Evolutionary conservation across 2,113 vertebrate species (phyloP), one percentile per base, ranked within the genome.

Genomic region (Chlamydotis undulata): DNA sequence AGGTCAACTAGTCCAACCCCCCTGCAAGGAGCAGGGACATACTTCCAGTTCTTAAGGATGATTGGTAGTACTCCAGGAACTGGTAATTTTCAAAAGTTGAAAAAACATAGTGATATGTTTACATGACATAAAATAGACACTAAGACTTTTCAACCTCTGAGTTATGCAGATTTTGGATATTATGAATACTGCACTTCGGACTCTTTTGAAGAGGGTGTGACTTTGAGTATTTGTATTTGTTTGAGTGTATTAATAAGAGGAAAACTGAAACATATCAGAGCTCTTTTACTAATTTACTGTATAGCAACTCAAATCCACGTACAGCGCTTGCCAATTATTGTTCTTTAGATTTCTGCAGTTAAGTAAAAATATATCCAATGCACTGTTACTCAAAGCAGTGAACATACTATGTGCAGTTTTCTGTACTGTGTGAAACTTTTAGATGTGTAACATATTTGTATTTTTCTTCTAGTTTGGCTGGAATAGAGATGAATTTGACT

Each of bases 401-500:
- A 74, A 61, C 10, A 10, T 41, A 31, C 14, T 50, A 3, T 35
- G 4, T 60, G 43, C 29, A 37, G 15, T 50, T 78, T 75, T 52
- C 31, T 83, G 19, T 93, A 29, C 24, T 79, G 11, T 57, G 6
- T 84, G 47, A 65, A n/a, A 49, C 22, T 57, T 60, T 1, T 7
- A 2, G 35, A 6, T 76, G 10, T 76, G 37, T 82, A 76, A 94
- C 53, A 9, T 65, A 47, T 31, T 69, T 59, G 21, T 91, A 13
- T 93, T 94, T 89, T 82, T 74, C 65, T 97, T 96, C 64, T 96
- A 99, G 98, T 99, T 99, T 97, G 98, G 98, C 50, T 99, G 99
- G 99, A 96, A 98, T 76, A 98, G 73, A 50, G 96, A 97, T 29
- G 97, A 99, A 45, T 99, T 98, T 64, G 98, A 99, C 96, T 97